Conservation (phyloP, 2,113 vertebrate species). For the Paratilapia polleni region DNA sequence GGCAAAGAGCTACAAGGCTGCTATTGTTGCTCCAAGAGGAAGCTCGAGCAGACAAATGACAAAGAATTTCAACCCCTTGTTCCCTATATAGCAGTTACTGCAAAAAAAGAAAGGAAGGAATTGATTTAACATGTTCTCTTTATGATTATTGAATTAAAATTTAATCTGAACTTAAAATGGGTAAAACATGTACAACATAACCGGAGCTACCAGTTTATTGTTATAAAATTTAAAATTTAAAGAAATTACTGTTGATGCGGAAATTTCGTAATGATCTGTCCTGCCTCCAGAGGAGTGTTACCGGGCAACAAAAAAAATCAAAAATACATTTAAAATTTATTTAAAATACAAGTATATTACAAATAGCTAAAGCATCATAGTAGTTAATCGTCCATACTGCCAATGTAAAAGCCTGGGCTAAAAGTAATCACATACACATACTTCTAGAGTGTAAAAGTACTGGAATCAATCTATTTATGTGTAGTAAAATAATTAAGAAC, state of each 20-base stretch:
- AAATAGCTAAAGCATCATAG: background rate
- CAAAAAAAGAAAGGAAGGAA: background rate
- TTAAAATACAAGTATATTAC: background rate
- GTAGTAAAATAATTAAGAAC: background rate
- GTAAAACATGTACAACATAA: background rate
- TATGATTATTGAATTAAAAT: background rate
- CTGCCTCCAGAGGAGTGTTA: background rate
- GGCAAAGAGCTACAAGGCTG: slow-evolving; percentile 51
- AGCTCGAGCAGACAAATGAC: slow-evolving; percentile 51
- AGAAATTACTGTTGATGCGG: background rate
- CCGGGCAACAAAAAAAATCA: accelerated
- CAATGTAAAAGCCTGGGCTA: too few species aligned
- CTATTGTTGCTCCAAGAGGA: slow-evolving; percentile 65
- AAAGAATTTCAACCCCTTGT: slow-evolving; percentile 37
- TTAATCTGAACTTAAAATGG: too few species aligned
- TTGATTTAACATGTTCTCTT: background rate
- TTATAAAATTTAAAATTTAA: background rate
- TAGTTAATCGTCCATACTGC: background rate
- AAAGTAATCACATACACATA: background rate
- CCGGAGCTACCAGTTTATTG: background rate
- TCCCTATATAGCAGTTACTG: background rate
- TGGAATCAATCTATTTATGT: background rate
- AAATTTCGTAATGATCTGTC: background rate
- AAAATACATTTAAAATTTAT: too few species aligned
- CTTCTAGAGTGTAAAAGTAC: background rate